Base-by-base conservation (phyloP, 2,888 invertebrate genomes). In the Seira musarum region DNA sequence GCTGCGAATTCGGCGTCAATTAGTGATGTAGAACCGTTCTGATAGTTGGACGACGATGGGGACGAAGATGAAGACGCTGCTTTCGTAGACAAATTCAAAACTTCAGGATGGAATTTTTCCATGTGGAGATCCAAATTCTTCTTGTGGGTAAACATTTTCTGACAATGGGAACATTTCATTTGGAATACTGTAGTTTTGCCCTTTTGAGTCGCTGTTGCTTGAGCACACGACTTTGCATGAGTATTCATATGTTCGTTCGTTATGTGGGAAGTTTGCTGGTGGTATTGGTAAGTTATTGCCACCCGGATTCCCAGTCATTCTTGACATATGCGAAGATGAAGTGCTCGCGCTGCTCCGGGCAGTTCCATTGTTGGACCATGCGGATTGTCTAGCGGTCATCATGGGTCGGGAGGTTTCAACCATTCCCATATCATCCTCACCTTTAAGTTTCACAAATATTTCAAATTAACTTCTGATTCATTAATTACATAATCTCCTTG, bases 71-170 rank as follows among this genome's bases (percentile, higher is more conserved):
- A 72, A n/a, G 76, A 71, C 3, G 67, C 35, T 8, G 76, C 70
- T 49, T 73, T 81, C 19, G 68, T 70, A 17, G 74, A 75, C 25
- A 80, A 70, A 60, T 72, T 77, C 21, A 80, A 65, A 61, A 76
- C 70, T 57, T 80, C 82, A 0, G 82, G 82, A 60, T 82, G 82
- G 65, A 72, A 76, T 25, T 82, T 82, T 63, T 80, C 76, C 73
- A 80, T 80, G 68, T 82, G 82, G 35, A 80, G 77, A 64, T 82
- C 82, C 73, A 82, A 67, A 17, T 80, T 80, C 64, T 82, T 82
- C 77, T 82, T 82, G 35, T 80, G 80, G 30, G 82, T 82, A 46
- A 82, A 82, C 82, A 82, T 82, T 77, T 80, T 82, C 40, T 76
- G 77, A 57, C 82, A 82, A 49, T 77, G 80, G 24, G 80, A 80